Percentiles rank a stretch among this genome's conserved stretches.
These are phyloP conservation scores for Phalloptychus januarius DNA, from an alignment of 2,797 vertebrate species.

Conservation along the genomic window DNA sequence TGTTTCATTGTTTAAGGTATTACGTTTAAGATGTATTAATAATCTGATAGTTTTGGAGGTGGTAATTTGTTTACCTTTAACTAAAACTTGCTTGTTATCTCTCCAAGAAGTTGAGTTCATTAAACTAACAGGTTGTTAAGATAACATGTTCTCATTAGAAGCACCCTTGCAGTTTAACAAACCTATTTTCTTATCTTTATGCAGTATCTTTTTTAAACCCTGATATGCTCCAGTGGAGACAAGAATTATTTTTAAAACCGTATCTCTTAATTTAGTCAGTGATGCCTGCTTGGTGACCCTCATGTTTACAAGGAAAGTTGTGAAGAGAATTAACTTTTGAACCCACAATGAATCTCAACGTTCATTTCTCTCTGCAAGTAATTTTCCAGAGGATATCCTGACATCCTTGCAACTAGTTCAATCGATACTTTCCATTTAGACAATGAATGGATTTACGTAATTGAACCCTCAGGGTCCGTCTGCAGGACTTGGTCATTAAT, in stretches of 20 bases:
- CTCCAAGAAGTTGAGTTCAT: slow-evolving; percentile 27
- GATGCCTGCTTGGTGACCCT: not conserved
- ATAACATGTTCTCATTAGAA: slow-evolving; percentile 27
- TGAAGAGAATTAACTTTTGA: not conserved
- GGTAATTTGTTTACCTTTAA: not conserved
- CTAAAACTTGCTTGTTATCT: slow-evolving; percentile 7
- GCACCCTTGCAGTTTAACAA: slow-evolving; percentile 27
- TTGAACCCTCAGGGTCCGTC: slow-evolving; percentile 56
- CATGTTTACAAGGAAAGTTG: slow-evolving; percentile 20
- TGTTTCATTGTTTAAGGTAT: slow-evolving; percentile 19
- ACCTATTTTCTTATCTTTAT: slow-evolving; percentile 8
- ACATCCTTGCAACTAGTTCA: slow-evolving; percentile 53
- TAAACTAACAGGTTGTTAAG: slow-evolving; percentile 26
- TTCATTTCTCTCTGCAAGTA: slow-evolving; percentile 35
- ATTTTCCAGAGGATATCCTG: slow-evolving; percentile 44
- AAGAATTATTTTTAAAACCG: slow-evolving; percentile 1
- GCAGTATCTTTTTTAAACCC: slow-evolving; percentile 10
- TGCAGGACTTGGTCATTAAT: slow-evolving; percentile 45
- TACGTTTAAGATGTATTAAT: slow-evolving; percentile 14
- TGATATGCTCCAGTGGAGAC: not conserved
- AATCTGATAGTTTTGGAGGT: slow-evolving; percentile 19
- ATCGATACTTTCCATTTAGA: slow-evolving; percentile 71
- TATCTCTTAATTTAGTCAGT: not conserved
- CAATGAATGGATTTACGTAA: slow-evolving; percentile 65
- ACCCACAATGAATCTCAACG: not conserved